Evolutionary conservation across 2,113 vertebrate species (phyloP), one percentile per base, ranked within the genome.

Genomic region (Cyanoderma ruficeps): DNA sequence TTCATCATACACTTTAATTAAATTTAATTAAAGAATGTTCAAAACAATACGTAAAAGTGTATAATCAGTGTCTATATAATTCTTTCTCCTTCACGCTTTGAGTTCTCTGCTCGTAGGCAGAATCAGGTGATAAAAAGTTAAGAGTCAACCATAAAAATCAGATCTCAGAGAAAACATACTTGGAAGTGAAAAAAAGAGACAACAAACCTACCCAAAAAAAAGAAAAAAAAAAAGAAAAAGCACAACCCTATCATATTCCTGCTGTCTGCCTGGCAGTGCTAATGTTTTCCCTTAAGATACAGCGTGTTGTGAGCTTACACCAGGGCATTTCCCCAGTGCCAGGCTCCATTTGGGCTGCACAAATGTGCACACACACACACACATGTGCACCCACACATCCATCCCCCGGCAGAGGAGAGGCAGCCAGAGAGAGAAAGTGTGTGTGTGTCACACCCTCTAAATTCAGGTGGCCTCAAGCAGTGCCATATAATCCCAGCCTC

Each of bases 391-490:
- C 49, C 57, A 46, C 79, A n/a, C 2, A 6, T 65, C 67, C 79
- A 53, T 76, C 52, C 17, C 67, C n/a, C 7, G 37, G 59, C 81
- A 87, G 93, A 46, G 27, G 85, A 91, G 74, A 87, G 77, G 12
- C 50, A 53, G 72, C 27, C 20, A 42, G 92, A 49, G 80, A 67
- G 71, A 83, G 90, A 91, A 91, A 97, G 84, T 70, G 77, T 75
- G 74, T 89, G 90, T 98, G 74, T 89, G 90, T 98, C 94, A 90
- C 93, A 97, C 96, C 94, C 94, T 97, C 90, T 97, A 96, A 97
- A 98, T 98, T 96, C 97, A 98, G 96, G 97, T 97, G 94, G 95
- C 97, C 94, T 97, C 97, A 97, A 98, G 97, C 97, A 93, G 96
- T 87, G 97, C 92, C 95, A 96, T 96, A 97, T 97, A 96, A 98